Conservation (phyloP, 2,797 vertebrate species). For the Denticeps clupeoides region DNA sequence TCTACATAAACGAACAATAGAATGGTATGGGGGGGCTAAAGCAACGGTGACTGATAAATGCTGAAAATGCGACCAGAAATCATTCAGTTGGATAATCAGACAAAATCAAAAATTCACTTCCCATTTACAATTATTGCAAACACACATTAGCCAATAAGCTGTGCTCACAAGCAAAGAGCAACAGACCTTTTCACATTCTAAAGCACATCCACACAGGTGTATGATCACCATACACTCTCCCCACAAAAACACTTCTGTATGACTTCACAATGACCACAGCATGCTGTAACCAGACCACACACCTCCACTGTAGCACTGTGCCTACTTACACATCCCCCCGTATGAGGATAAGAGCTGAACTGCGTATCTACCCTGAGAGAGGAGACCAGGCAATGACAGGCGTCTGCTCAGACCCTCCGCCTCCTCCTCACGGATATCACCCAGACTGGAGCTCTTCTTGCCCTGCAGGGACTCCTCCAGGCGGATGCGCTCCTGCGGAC, state of each 20-base stretch:
- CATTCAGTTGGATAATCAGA: too few relatives aligned
- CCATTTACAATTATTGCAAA: too few relatives aligned
- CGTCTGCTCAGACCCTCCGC: slow-evolving; percentile 76
- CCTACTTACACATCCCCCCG: slow-evolving; percentile 51
- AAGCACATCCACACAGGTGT: slow-evolving; percentile 3
- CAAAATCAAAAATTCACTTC: neutral
- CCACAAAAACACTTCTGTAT: neutral
- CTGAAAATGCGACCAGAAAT: too few relatives aligned
- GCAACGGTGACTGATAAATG: too few relatives aligned
- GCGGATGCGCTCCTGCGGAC: slow-evolving; percentile 52
- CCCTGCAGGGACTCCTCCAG: slow-evolving; percentile 76
- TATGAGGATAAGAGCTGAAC: slow-evolving; percentile 57
- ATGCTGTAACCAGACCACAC: slow-evolving; percentile 17
- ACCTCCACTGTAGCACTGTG: slow-evolving; percentile 48
- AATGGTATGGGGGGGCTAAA: too few relatives aligned
- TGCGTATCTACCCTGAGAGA: slow-evolving; percentile 87
- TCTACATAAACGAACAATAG: too few relatives aligned
- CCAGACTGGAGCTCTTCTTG: slow-evolving; percentile 94
- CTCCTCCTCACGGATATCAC: slow-evolving; percentile 89
- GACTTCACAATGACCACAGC: neutral
- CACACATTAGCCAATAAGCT: too few relatives aligned
- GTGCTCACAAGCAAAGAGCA: too few relatives aligned
- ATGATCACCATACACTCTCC: neutral
- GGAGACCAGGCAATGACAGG: slow-evolving; percentile 86
- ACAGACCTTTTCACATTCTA: neutral